Base-by-base conservation (phyloP, 2,888 invertebrate genomes). In the Allolobophora icterica region DNA sequence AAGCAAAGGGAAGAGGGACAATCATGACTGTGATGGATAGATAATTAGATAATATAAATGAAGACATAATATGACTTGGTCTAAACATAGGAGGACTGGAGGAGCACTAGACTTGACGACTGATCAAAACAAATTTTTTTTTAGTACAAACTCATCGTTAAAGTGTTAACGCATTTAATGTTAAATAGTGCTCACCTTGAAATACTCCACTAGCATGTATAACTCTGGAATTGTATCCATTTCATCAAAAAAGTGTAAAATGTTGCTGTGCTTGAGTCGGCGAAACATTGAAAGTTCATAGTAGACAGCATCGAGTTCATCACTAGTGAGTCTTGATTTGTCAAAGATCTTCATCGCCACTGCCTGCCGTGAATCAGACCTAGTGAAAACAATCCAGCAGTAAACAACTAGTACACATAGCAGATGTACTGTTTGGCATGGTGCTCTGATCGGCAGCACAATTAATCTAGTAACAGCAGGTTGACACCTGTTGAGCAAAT, bases 301-400 rank as follows among this genome's bases (percentile, higher is more conserved):
- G 71, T 71, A 71, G 71, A 71, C n/a, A n/a, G 71, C 71, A 71
- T 71, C n/a, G n/a, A 71, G 71, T 71, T 71, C 71, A 71, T 71
- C 71, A n/a, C 13, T n/a, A 71, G 71, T n/a, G 30, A 71, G 71
- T n/a, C 71, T 71, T 71, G 71, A 30, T 71, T 71, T 71, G 71
- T 71, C 71, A 71, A 71, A 71, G 71, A 71, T n/a, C 71, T 71
- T 71, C 71, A 71, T 71, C n/a, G 71, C 71, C 71, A 71, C n/a
- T 30, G 71, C n/a, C 71, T 71, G 71, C 71, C n/a, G 71, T n/a
- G 71, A 30, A n/a, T 71, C 71, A 71, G 30, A 1, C 71, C 71
- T 71, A 71, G 30, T n/a, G 52, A 71, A n/a, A 71, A 71, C 30
- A 71, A 71, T 5, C 71, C 71, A 71, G 11, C 30, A n/a, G 71